These are phyloP conservation scores for Ennomos quercinarius DNA, from an alignment of 2,888 invertebrate genomes.

Conservation along the genomic window DNA sequence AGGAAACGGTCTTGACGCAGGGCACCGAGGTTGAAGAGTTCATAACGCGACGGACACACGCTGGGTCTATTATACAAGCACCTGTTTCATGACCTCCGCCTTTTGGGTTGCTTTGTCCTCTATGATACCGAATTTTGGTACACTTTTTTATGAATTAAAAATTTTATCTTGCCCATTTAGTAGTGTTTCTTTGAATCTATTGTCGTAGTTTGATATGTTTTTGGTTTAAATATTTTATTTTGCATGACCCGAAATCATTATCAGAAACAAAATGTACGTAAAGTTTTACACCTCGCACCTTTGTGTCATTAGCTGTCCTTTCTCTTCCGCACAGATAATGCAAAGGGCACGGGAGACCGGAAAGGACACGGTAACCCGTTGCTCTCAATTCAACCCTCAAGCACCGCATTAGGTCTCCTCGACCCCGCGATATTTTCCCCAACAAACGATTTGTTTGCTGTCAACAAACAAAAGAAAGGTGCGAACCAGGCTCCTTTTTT, in stretches of 20 bases:
- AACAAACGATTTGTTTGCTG: slow-evolving; percentile 84
- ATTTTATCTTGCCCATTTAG: neutral
- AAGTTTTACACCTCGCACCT: slow-evolving; percentile 62
- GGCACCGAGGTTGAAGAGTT: slow-evolving; percentile 67
- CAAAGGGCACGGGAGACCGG: slow-evolving; percentile 66
- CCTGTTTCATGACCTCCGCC: slow-evolving; percentile 49
- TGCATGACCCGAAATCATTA: slow-evolving; percentile 10
- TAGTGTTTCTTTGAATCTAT: neutral
- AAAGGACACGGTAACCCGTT: slow-evolving; percentile 79
- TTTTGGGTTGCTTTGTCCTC: slow-evolving; percentile 17
- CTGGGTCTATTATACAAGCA: slow-evolving; percentile 43
- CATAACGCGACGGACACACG: slow-evolving; percentile 49
- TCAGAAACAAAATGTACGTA: slow-evolving; percentile 35
- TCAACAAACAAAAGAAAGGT: slow-evolving; percentile 81
- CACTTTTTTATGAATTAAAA: neutral
- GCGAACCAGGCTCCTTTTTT: slow-evolving; percentile 61
- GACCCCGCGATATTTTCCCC: slow-evolving; percentile 72
- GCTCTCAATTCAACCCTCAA: slow-evolving; percentile 78
- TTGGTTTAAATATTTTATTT: neutral
- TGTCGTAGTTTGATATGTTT: neutral
- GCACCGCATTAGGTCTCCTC: slow-evolving; percentile 69
- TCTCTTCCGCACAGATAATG: slow-evolving; percentile 68
- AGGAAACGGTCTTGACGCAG: slow-evolving; percentile 62
- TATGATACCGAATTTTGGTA: slow-evolving; percentile 6
- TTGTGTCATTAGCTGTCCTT: slow-evolving; percentile 62